Percentiles rank a stretch among this genome's conserved stretches.
These are phyloP conservation scores for Cydia splendana DNA, from an alignment of 1,140 invertebrate genomes.

Conservation along the genomic window DNA sequence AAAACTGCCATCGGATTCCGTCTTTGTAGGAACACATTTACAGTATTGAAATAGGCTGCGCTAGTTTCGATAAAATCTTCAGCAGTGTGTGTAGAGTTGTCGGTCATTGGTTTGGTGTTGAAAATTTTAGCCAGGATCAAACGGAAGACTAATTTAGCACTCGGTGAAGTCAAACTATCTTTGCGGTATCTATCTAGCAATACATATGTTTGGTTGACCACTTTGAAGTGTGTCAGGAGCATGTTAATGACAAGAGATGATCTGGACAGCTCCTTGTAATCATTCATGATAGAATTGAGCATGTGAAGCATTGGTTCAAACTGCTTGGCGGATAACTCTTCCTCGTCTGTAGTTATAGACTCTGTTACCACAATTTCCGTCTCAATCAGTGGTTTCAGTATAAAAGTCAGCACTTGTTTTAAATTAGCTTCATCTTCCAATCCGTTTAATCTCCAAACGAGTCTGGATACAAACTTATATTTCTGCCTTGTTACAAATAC, in stretches of 20 bases:
- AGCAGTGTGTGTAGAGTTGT: constrained; percentile 45
- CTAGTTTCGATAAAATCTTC: constrained; percentile 62
- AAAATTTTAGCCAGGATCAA: constrained; percentile 56
- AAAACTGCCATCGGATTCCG: constrained; percentile 50
- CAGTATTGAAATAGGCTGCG: constrained; percentile 61
- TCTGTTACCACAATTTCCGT: constrained; percentile 53
- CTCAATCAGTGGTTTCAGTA: constrained; percentile 54
- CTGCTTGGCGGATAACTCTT: constrained; percentile 53
- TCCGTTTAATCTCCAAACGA: constrained; percentile 65
- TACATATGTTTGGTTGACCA: constrained; percentile 50
- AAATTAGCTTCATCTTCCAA: constrained; percentile 50
- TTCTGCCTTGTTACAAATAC: constrained; percentile 67
- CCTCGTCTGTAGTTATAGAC: constrained; percentile 58
- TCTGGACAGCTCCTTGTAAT: constrained; percentile 47
- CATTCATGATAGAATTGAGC: constrained; percentile 51
- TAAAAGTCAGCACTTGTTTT: constrained; percentile 49
- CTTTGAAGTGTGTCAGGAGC: constrained; percentile 52
- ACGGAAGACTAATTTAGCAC: constrained; percentile 59
- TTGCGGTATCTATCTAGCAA: constrained; percentile 53
- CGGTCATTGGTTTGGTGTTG: constrained; percentile 47
- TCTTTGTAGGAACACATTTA: constrained; percentile 53
- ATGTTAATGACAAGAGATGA: constrained; percentile 48
- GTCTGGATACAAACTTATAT: constrained; percentile 63
- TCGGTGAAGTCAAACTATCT: constrained; percentile 50
- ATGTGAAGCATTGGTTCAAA: constrained; percentile 65